phyloP scores from a whole-genome alignment of 2,113 vertebrate genomes.

The Caranx melampygus region DNA sequence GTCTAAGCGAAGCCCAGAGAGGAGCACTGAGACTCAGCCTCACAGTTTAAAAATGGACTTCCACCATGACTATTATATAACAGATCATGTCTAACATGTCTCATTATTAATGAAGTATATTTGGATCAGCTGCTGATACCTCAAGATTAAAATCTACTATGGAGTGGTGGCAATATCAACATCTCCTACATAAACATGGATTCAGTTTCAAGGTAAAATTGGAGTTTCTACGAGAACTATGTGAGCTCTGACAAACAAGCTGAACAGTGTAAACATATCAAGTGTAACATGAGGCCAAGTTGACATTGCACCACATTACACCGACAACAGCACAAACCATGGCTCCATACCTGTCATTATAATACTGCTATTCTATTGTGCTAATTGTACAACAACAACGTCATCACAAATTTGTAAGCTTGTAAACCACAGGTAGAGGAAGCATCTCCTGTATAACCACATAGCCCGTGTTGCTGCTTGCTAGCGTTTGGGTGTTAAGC shows the following conservation, averaged over 20 bases:
- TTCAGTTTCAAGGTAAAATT: background rate
- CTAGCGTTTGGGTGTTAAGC: background rate
- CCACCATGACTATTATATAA: conserved; percentile 57
- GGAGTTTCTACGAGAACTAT: background rate
- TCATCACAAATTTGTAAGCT: background rate
- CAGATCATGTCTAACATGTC: conserved; percentile 42
- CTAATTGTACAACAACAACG: background rate
- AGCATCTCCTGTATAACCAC: background rate
- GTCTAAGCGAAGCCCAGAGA: conserved; percentile 34
- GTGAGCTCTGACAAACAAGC: background rate
- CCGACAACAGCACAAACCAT: background rate
- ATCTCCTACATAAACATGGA: background rate
- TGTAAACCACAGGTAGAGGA: background rate
- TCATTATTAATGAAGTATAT: conserved; percentile 65
- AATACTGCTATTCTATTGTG: background rate
- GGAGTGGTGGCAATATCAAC: background rate
- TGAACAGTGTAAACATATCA: conserved; percentile 32
- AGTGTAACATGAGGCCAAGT: conserved; percentile 21
- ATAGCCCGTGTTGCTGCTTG: background rate
- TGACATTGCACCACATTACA: conserved; percentile 35
- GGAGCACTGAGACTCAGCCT: conserved; percentile 14
- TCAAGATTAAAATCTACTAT: conserved; percentile 11
- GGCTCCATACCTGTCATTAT: background rate
- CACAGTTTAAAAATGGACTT: conserved; percentile 70
- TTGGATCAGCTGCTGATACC: conserved; percentile 46